Evolutionary conservation across 2,797 vertebrate genomes (phyloP).

Genomic region (Mormyrus hasselquistii): DNA sequence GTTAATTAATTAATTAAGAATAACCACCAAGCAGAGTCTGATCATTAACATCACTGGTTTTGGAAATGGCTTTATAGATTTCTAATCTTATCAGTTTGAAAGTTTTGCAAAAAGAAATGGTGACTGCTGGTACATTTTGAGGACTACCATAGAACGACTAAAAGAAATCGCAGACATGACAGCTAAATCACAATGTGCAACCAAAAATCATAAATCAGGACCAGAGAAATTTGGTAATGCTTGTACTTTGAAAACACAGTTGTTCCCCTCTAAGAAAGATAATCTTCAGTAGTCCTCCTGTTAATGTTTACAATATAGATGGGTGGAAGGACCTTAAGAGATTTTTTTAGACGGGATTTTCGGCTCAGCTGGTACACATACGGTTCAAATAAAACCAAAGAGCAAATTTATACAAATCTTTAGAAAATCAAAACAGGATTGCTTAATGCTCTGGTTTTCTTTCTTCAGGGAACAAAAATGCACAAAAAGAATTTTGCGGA

Average conservation of each 20-base stretch:
- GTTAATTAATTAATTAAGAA: not conserved
- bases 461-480: constrained; percentile 25
- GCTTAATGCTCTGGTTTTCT: constrained; percentile 56
- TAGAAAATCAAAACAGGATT: constrained; percentile 67
- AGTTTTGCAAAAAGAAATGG: not conserved
- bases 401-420: constrained; percentile 61
- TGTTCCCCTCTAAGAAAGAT: not conserved
- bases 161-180: not conserved
- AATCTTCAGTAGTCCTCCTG: not conserved
- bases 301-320: constrained; percentile 36
- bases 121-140: not conserved
- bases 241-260: not conserved
- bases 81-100: not conserved
- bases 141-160: no score
- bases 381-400: constrained; percentile 72
- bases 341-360: constrained; percentile 52
- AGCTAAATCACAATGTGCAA: not conserved
- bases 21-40: not conserved
- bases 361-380: constrained; percentile 60
- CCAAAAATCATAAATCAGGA: not conserved
- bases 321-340: constrained; percentile 54
- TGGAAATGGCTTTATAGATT: not conserved
- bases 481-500: constrained; percentile 55
- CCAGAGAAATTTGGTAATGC: not conserved
- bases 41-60: not conserved